These are phyloP conservation scores for Montipora efflorescens DNA, from an alignment of 64 coral and sea anemone species.

Conservation along the genomic window DNA sequence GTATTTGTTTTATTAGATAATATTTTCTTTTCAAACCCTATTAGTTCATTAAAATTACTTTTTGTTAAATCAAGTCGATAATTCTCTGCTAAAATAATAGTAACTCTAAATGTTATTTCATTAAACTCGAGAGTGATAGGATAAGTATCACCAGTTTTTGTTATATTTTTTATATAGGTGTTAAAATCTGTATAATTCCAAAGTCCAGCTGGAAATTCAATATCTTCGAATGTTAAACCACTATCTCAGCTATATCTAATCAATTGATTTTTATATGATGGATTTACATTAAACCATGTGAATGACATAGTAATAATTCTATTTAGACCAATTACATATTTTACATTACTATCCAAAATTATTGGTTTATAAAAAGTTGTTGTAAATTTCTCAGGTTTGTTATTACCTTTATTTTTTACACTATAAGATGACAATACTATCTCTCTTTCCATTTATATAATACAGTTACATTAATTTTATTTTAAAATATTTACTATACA, in stretches of 20 bases:
- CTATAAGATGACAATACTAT: neutral
- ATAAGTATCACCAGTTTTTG: neutral
- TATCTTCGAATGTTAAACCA: neutral
- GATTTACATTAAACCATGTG: slow-evolving; percentile 9
- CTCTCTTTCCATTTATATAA: neutral
- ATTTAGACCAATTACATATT: neutral
- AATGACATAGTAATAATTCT: neutral
- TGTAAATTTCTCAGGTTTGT: neutral
- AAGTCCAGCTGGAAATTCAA: neutral
- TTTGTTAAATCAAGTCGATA: neutral
- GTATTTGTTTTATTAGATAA: neutral
- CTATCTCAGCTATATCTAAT: neutral
- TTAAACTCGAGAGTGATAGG: neutral
- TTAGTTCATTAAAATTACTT: neutral
- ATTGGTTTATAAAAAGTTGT: neutral
- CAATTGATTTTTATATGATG: no score
- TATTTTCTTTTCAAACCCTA: neutral
- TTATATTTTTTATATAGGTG: neutral
- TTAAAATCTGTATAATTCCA: no score
- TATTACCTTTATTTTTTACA: neutral
- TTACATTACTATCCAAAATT: neutral
- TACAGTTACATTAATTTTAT: no score
- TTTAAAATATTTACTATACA: no score
- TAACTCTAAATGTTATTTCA: neutral
- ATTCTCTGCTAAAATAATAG: neutral